These are phyloP conservation scores for Ptychodera flava DNA, from an alignment of 35 echinoderm and acorn worm species.

Conservation along the genomic window DNA sequence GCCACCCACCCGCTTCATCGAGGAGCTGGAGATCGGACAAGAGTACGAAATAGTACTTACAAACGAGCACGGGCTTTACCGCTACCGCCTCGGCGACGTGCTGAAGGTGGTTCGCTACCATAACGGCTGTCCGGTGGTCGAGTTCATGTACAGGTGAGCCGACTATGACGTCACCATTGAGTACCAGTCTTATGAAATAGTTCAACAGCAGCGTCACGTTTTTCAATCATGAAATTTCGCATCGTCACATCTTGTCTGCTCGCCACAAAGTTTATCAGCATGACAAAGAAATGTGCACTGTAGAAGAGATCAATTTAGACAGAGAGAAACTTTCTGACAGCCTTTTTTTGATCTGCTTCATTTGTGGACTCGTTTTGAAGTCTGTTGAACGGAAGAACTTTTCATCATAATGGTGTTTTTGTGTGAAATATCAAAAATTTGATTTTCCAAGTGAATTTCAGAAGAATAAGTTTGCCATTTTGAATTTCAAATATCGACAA, in stretches of 20 bases:
- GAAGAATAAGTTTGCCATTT: no score
- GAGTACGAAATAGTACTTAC: constrained; percentile 65
- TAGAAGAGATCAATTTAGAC: background rate
- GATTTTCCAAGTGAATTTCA: no score
- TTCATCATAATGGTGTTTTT: no score
- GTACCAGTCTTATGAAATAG: background rate
- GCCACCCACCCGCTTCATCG: constrained; percentile 30
- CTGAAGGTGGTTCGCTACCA: constrained; percentile 32
- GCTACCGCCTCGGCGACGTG: constrained; percentile 54
- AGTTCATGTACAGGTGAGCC: constrained; percentile 59
- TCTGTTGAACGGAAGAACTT: no score
- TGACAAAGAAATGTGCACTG: no score
- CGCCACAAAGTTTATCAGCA: background rate
- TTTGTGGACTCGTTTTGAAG: no score
- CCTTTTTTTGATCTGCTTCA: no score
- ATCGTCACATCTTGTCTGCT: background rate
- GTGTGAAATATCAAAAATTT: no score
- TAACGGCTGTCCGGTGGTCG: constrained; percentile 39
- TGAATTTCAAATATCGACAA: no score
- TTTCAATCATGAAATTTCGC: background rate
- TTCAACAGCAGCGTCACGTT: background rate
- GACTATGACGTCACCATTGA: background rate
- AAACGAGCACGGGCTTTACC: constrained; percentile 43
- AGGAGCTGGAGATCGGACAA: constrained; percentile 58
- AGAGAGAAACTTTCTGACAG: no score